phyloP scores from a whole-genome alignment of 2,113 vertebrate genomes.

The Salvelinus fontinalis region DNA sequence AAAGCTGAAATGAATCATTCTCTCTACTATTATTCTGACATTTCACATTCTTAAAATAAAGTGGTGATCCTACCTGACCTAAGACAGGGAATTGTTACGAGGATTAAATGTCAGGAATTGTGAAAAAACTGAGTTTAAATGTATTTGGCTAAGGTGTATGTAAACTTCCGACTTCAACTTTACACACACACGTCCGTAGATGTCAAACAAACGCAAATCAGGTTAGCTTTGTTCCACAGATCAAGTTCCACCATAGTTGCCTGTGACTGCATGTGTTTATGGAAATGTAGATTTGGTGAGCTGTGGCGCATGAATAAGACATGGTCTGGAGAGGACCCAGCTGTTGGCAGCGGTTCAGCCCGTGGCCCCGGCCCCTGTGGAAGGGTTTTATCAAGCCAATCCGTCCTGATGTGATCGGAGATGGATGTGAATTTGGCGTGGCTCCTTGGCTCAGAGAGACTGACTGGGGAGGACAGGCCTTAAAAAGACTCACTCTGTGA shows the following conservation, averaged over 20 bases:
- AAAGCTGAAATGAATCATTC: too few relatives aligned
- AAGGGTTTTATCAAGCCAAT: constrained; percentile 49
- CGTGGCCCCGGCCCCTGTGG: constrained; percentile 38
- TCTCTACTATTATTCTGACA: too few relatives aligned
- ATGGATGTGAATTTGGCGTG: constrained; percentile 40
- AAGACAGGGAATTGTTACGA: too few relatives aligned
- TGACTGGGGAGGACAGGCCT: constrained; percentile 31
- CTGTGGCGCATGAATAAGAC: constrained; percentile 62
- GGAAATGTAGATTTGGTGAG: constrained; percentile 42
- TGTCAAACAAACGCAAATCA: constrained; percentile 43
- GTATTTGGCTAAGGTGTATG: too few relatives aligned
- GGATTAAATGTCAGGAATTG: too few relatives aligned
- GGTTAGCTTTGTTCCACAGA: constrained; percentile 53
- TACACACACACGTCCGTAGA: background rate
- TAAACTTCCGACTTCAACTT: too few relatives aligned
- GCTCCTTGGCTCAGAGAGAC: constrained; percentile 15
- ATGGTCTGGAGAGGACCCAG: constrained; percentile 61
- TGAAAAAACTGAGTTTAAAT: too few relatives aligned
- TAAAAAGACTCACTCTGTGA: constrained; percentile 5
- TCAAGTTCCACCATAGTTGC: constrained; percentile 33
- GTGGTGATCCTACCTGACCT: too few relatives aligned
- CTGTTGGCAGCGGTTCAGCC: constrained; percentile 56
- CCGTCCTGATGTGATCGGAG: constrained; percentile 41
- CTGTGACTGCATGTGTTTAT: constrained; percentile 2
- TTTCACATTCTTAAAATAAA: too few relatives aligned